Conservation (phyloP, 1,140 invertebrate genomes). For the Hycleus phaleratus region DNA sequence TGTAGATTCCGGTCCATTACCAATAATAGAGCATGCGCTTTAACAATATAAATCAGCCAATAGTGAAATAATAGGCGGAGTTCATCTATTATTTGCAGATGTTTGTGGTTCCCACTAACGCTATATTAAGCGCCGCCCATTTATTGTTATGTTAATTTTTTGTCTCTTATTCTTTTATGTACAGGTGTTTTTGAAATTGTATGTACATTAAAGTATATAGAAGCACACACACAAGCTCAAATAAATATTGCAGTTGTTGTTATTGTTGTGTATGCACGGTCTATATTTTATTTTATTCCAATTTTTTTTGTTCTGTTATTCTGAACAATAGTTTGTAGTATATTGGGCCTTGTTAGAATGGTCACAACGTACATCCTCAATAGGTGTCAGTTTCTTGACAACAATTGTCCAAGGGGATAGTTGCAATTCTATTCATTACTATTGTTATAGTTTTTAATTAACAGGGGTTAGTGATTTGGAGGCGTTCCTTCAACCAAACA, state of each 20-base stretch:
- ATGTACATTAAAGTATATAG: constrained; percentile 20
- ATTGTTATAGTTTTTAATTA: constrained; percentile 20
- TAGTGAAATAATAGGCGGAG: constrained; percentile 27
- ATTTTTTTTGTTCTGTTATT: constrained; percentile 13
- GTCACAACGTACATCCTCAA: constrained; percentile 9
- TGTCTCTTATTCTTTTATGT: constrained; percentile 39
- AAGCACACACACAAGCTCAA: background rate
- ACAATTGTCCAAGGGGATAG: constrained; percentile 12
- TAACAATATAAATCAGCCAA: constrained; percentile 25
- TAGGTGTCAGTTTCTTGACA: constrained; percentile 18
- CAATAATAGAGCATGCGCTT: constrained; percentile 28
- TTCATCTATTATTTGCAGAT: background rate
- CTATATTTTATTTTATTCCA: background rate
- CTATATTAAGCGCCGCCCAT: constrained; percentile 25
- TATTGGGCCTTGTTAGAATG: constrained; percentile 11
- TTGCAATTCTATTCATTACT: constrained; percentile 1
- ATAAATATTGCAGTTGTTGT: constrained; percentile 17
- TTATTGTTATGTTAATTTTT: constrained; percentile 42
- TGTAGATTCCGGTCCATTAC: background rate
- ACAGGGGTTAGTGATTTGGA: background rate
- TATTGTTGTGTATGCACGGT: background rate
- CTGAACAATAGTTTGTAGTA: constrained; percentile 15
- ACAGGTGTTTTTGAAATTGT: constrained; percentile 41
- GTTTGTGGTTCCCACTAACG: no score
- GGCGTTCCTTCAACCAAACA: no score